A percentile compares a stretch with the other conserved stretches of the same genome.
These are phyloP conservation scores for Pristis pectinata DNA, from an alignment of 2,797 vertebrate genomes.

Conservation along the genomic window DNA sequence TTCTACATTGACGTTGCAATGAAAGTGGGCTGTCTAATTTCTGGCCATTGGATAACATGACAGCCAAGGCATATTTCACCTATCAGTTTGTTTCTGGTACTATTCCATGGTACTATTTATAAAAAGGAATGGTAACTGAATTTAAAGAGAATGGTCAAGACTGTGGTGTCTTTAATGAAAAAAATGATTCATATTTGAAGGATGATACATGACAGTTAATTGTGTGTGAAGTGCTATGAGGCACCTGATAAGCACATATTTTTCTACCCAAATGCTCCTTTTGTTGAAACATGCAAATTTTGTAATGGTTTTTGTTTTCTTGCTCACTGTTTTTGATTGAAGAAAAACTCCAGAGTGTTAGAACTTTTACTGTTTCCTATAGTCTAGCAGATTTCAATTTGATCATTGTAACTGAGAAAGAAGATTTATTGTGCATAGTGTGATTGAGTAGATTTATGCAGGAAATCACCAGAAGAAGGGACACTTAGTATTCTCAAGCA, in stretches of 20 bases:
- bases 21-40: not conserved
- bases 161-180: not conserved
- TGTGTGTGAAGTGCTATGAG: not conserved
- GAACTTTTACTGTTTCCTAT: not conserved
- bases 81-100: not conserved
- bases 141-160: not conserved
- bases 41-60: not conserved
- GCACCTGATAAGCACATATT: not conserved
- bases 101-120: not conserved
- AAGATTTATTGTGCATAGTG: not conserved
- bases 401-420: not conserved
- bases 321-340: not conserved
- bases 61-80: not conserved
- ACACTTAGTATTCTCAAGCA: not conserved
- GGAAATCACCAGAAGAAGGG: not conserved
- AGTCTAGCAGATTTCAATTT: conserved; percentile 12
- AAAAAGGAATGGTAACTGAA: too few species aligned
- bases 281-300: not conserved
- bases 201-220: not conserved
- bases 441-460: not conserved
- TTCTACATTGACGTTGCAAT: not conserved
- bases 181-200: not conserved
- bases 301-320: not conserved
- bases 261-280: not conserved
- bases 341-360: not conserved